These are phyloP conservation scores for Bombus polaris DNA, from an alignment of 1,140 invertebrate species.

Conservation along the genomic window DNA sequence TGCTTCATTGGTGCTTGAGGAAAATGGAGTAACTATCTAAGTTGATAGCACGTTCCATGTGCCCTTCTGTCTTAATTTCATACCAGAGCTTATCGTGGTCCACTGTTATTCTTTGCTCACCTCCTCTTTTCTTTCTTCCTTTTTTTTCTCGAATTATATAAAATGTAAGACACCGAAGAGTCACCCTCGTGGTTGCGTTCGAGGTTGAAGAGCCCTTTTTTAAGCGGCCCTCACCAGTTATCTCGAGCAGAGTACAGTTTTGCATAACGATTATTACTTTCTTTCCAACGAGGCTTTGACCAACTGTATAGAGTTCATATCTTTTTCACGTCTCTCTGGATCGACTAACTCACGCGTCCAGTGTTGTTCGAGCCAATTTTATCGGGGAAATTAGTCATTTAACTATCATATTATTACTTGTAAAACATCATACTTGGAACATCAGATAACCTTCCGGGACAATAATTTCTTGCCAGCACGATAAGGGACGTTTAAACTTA, in stretches of 20 bases:
- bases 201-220: slow-evolving; percentile 42
- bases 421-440: slow-evolving; percentile 8
- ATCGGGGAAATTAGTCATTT: slow-evolving; percentile 36
- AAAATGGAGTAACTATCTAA: slow-evolving; percentile 61
- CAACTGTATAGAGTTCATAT: slow-evolving; percentile 32
- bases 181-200: slow-evolving; percentile 23
- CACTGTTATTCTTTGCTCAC: slow-evolving; percentile 26
- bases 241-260: slow-evolving; percentile 67
- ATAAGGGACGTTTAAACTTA: slow-evolving; percentile 2
- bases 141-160: slow-evolving; percentile 57
- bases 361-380: slow-evolving; percentile 6
- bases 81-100: slow-evolving; percentile 51
- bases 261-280: slow-evolving; percentile 75
- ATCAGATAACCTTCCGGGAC: slow-evolving; percentile 4
- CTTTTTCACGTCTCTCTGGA: slow-evolving; percentile 35
- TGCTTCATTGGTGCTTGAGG: slow-evolving; percentile 55
- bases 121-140: neutral
- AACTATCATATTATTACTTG: slow-evolving; percentile 47
- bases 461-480: slow-evolving; percentile 21
- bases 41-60: slow-evolving; percentile 46
- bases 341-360: neutral
- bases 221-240: slow-evolving; percentile 64
- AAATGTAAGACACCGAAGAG: slow-evolving; percentile 60
- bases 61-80: slow-evolving; percentile 59
- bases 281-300: slow-evolving; percentile 49